Conservation (phyloP, 2,888 invertebrate genomes). For the Pocota personata region DNA sequence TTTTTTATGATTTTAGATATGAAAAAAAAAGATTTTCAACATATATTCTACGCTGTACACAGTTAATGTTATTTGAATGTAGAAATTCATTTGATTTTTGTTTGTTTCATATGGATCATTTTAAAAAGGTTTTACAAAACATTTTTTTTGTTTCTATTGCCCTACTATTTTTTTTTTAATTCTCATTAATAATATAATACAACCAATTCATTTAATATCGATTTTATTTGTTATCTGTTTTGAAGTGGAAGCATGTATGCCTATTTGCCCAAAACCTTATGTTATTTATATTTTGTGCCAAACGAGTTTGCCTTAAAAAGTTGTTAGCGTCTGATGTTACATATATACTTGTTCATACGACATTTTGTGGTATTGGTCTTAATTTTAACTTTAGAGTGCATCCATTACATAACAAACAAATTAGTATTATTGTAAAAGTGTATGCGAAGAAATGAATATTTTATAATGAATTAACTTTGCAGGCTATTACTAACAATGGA, state of each 20-base stretch:
- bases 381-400: no score
- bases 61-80: constrained; percentile 19
- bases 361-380: no score
- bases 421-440: neutral
- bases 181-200: neutral
- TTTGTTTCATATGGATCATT: neutral
- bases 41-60: constrained; percentile 38
- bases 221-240: neutral
- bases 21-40: constrained; percentile 28
- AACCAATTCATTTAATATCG: neutral
- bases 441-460: neutral
- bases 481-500: constrained; percentile 46
- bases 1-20: constrained; percentile 19
- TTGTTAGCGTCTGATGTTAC: no score
- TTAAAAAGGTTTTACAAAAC: constrained; percentile 7
- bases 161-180: neutral
- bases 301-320: no score
- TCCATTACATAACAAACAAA: neutral
- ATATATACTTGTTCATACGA: no score
- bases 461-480: neutral
- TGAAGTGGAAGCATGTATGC: neutral
- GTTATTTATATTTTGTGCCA: no score
- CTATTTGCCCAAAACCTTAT: neutral
- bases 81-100: constrained; percentile 10
- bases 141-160: neutral